Conservation (phyloP, 2,888 invertebrate genomes). For the Lycocerus yunnanus region DNA sequence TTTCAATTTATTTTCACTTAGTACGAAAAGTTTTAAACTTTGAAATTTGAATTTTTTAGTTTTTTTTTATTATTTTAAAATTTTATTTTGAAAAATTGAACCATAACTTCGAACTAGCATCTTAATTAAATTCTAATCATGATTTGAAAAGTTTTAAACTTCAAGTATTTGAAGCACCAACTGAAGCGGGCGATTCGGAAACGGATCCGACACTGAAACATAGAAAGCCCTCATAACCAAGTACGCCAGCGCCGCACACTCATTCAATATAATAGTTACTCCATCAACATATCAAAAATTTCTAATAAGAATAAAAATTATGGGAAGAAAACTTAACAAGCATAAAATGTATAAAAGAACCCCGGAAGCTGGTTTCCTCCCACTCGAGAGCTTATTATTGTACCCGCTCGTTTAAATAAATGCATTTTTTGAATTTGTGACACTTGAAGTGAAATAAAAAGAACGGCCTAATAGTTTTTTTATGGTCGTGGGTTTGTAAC, state of each 20-base stretch:
- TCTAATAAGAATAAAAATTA: background rate
- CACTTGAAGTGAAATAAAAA: background rate
- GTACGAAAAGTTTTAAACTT: background rate
- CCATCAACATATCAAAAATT: background rate
- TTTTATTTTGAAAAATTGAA: background rate
- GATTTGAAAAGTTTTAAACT: background rate
- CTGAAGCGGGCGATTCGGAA: conserved; percentile 26
- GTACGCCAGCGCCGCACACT: conserved; percentile 28
- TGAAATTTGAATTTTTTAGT: background rate
- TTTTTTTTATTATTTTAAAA: background rate
- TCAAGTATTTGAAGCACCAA: background rate
- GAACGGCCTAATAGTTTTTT: background rate
- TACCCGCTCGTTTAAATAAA: background rate
- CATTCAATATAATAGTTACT: conserved; percentile 17
- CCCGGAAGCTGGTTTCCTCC: background rate
- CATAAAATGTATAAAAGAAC: background rate
- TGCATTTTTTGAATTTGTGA: background rate
- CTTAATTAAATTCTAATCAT: background rate
- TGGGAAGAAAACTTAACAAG: background rate
- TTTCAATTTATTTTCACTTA: background rate
- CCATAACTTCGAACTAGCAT: background rate
- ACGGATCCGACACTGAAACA: conserved; percentile 26
- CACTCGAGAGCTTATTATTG: background rate
- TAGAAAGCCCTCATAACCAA: conserved; percentile 19
- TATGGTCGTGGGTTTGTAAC: background rate